phyloP scores from a whole-genome alignment of 2,113 vertebrate species.

The Ploceus nigricollis region DNA sequence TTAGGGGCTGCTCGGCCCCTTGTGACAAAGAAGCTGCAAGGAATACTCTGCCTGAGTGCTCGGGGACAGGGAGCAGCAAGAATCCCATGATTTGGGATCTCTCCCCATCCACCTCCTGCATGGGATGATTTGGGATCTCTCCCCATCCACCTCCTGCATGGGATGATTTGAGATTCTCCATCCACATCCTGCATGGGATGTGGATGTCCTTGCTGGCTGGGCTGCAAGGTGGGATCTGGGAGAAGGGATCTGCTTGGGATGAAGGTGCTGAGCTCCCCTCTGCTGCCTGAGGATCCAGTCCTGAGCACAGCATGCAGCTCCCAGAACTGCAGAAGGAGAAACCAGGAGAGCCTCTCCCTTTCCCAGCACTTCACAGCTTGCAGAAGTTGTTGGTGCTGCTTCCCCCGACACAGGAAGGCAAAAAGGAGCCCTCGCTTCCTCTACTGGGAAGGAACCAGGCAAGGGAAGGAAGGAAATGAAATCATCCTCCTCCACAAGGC shows the following conservation, averaged over 20 bases:
- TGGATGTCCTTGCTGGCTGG: rapidly evolving
- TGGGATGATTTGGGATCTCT: too few species aligned
- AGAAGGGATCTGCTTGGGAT: not conserved
- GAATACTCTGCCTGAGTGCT: not conserved
- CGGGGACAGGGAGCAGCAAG: too few species aligned
- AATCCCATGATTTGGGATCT: too few species aligned
- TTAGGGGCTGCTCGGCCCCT: rapidly evolving
- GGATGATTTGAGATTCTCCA: not conserved
- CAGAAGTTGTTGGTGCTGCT: not conserved
- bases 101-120: too few species aligned
- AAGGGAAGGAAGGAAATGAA: not conserved
- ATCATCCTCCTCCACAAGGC: not conserved
- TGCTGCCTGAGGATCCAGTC: not conserved
- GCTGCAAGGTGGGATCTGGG: not conserved
- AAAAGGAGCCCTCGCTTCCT: not conserved
- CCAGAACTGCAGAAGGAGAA: not conserved
- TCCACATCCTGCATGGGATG: too few species aligned
- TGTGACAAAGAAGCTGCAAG: not conserved
- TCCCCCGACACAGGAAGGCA: not conserved
- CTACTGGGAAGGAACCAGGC: not conserved
- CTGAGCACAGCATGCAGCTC: not conserved
- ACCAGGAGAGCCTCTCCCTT: not conserved
- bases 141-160: not conserved
- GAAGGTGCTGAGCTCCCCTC: not conserved
- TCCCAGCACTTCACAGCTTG: not conserved